These are phyloP conservation scores for Hydroisotoma schaefferi DNA, from an alignment of 2,888 invertebrate genomes.

Conservation along the genomic window DNA sequence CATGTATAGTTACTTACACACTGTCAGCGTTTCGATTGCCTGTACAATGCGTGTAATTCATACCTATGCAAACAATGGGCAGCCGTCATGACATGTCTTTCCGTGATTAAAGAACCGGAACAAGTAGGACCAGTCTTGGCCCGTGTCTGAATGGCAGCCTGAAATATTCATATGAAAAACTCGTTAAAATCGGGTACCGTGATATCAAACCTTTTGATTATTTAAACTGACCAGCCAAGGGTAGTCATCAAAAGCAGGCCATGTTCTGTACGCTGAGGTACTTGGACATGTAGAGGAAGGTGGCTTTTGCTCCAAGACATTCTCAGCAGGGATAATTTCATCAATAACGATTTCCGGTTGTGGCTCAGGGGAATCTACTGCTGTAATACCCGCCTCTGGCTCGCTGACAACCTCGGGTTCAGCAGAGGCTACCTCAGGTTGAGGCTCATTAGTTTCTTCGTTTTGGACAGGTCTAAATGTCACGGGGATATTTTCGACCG, in stretches of 20 bases:
- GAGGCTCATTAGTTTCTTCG: not conserved
- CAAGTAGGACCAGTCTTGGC: slow-evolving; percentile 38
- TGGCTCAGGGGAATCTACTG: not conserved
- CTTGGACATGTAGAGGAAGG: slow-evolving; percentile 25
- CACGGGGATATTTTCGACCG: not conserved
- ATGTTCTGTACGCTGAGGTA: slow-evolving; percentile 29
- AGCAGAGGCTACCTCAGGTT: slow-evolving; percentile 10
- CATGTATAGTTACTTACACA: not conserved
- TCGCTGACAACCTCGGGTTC: slow-evolving; percentile 10
- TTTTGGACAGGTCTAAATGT: slow-evolving; percentile 1
- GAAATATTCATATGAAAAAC: not conserved
- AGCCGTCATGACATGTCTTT: slow-evolving; percentile 32
- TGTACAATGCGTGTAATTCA: not conserved
- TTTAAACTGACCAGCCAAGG: slow-evolving; percentile 37
- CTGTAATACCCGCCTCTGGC: too few species aligned
- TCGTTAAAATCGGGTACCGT: not conserved
- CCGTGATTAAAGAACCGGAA: slow-evolving; percentile 31
- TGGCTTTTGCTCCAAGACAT: slow-evolving; percentile 7
- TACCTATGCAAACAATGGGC: slow-evolving; percentile 33
- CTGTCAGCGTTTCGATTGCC: too few species aligned
- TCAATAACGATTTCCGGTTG: not conserved
- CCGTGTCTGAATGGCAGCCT: slow-evolving; percentile 35
- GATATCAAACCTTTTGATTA: not conserved
- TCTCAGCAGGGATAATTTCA: not conserved
- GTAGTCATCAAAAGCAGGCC: slow-evolving; percentile 37